Evolutionary conservation across 53 echinoderm and acorn worm genomes (phyloP), one percentile per base, ranked within the genome.

Genomic region (Mesocentrotus franciscanus): DNA sequence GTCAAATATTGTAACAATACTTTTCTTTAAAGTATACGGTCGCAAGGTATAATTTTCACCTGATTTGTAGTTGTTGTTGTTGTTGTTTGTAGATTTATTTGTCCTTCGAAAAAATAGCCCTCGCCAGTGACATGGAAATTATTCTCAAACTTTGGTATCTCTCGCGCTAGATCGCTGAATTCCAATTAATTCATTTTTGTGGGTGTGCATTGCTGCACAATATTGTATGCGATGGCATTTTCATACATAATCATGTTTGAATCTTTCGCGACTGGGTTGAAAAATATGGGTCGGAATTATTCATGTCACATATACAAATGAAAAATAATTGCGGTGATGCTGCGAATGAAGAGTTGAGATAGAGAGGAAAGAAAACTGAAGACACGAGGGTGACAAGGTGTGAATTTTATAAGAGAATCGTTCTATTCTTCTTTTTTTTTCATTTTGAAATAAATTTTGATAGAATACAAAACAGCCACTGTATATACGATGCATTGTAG

Each of bases 251-350:
- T 58, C 58, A 56, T 57, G 87, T 58, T 58, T 87, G 12, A 87
- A 87, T 87, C 57, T 85, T 58, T 87, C 27, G n/a, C n/a, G 87
- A 87, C 58, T 58, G 58, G 58, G 59, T 87, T 20, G 13, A 56
- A 87, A 87, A 57, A 87, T 87, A 87, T 87, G 58, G 87, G 87
- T 87, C 87, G 59, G 87, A 87, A 87, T 87, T 58, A 87, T 87
- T 87, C 87, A 87, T 87, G 57, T 27, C 87, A 87, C 87, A 57
- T 20, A 84, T 85, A 29, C 27, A 87, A 49, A 1, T 8, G 11
- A n/a, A 87, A 58, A 58, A 87, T 87, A n/a, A 87, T 87, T n/a
- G 57, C n/a, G 10, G 57, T 20, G 87, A 58, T n/a, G 10, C 27
- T 13, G 56, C 12, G 18, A 29, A 12, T n/a, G 58, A 58, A 27